Base-by-base conservation (phyloP, 1,140 invertebrate species). In the Ectropis grisescens region DNA sequence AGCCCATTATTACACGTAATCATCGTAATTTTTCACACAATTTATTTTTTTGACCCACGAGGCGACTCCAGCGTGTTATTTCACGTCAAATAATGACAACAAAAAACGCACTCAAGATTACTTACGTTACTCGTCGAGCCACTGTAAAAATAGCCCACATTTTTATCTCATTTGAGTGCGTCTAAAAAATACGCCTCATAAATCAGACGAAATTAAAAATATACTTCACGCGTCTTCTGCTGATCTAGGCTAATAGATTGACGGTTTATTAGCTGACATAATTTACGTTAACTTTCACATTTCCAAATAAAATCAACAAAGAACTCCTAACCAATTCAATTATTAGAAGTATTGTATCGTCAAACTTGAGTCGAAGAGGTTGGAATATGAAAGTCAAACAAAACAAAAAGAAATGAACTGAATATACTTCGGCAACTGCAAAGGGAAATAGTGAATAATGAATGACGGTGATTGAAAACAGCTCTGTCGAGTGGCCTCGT, bases 21-120 rank as follows among this genome's bases (percentile, higher is more conserved):
- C 74, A 74, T 72, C 61, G 69, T 74, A 76, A 76, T 76, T 80
- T 80, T 80, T 80, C 69, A 76, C 74, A 76, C 74, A 80, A 72
- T 74, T 72, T 75, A 66, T 75, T 76, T 76, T 74, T 72, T 70
- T 54, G 47, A 53, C 59, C 48, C 57, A 59, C 61, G 57, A 53
- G 53, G 53, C 42, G 46, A 38, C 48, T 56, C 54, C 52, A 60
- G 57, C 64, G 58, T 60, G 66, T 74, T 72, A 66, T 66, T 71
- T 66, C 58, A 72, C 60, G 61, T 76, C 71, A 53, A 57, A 65
- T 79, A 74, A 79, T 79, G 70, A 74, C 51, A 66, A 72, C 70
- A 75, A 79, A 79, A 79, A 79, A 71, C 59, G 41, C 39, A 46
- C 45, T 34, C 39, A 44, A n/a, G n/a, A n/a, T n/a, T n/a, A n/a